Conservation (phyloP, 2,113 vertebrate genomes). For the Poicephalus gulielmi region DNA sequence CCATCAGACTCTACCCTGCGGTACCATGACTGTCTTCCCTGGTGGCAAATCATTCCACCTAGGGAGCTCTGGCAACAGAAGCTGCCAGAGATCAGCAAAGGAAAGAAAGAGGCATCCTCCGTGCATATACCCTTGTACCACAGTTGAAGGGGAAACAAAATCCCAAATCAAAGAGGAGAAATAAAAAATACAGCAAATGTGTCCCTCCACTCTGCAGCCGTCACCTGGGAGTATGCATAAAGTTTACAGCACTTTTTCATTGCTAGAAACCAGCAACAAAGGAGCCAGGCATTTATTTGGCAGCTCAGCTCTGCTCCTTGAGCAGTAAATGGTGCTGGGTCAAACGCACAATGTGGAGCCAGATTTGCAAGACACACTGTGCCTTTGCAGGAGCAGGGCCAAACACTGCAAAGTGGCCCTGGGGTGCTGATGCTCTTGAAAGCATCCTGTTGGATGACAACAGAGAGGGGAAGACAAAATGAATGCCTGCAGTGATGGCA, state of each 20-base stretch:
- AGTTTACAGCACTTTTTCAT: background rate
- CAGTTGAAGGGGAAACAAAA: background rate
- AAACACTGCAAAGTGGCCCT: background rate
- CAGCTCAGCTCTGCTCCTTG: background rate
- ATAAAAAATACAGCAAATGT: background rate
- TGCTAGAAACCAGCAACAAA: conserved; percentile 7
- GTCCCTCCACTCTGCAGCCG: background rate
- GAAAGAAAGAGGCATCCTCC: background rate
- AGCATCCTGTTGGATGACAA: fast-evolving
- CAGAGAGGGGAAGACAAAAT: background rate
- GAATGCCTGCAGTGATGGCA: background rate
- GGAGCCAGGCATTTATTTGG: background rate
- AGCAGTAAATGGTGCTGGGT: background rate
- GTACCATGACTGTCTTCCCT: background rate
- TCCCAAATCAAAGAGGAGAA: background rate
- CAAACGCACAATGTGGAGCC: fast-evolving
- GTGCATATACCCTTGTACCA: background rate
- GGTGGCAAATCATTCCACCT: background rate
- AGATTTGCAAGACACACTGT: background rate
- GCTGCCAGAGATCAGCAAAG: background rate
- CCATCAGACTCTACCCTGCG: background rate
- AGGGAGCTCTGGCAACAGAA: background rate
- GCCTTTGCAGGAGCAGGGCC: background rate
- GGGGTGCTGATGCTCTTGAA: background rate
- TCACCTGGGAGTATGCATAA: background rate